phyloP scores from a whole-genome alignment of 2,888 invertebrate species.

The Pecten maximus region DNA sequence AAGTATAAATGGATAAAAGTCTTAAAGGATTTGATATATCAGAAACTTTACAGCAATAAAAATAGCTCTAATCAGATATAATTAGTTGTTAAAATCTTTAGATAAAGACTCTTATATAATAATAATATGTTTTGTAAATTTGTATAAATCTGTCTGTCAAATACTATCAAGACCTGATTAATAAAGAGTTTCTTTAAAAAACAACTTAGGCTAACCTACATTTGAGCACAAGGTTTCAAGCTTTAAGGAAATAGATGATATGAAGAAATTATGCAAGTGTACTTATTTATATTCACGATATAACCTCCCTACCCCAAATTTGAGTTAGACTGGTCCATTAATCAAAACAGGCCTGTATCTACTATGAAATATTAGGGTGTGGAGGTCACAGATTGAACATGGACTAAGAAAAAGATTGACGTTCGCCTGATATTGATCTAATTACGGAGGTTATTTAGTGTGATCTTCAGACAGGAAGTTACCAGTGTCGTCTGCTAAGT shows the following conservation, averaged over 20 bases:
- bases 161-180: too few species aligned
- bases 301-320: background rate
- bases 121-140: too few species aligned
- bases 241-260: too few species aligned
- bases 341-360: background rate
- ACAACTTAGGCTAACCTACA: too few species aligned
- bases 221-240: too few species aligned
- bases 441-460: background rate
- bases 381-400: background rate
- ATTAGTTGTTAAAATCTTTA: too few species aligned
- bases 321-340: background rate
- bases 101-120: too few species aligned
- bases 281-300: background rate
- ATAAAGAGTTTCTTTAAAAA: too few species aligned
- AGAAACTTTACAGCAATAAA: too few species aligned
- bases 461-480: background rate
- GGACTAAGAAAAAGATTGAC: background rate
- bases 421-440: background rate
- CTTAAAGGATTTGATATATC: background rate
- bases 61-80: too few species aligned
- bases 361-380: background rate
- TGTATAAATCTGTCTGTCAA: too few species aligned
- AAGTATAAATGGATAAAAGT: background rate
- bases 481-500: background rate
- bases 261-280: too few species aligned